These are phyloP conservation scores for Panthera tigris DNA, from an alignment of 2,113 vertebrate species.

Conservation along the genomic window DNA sequence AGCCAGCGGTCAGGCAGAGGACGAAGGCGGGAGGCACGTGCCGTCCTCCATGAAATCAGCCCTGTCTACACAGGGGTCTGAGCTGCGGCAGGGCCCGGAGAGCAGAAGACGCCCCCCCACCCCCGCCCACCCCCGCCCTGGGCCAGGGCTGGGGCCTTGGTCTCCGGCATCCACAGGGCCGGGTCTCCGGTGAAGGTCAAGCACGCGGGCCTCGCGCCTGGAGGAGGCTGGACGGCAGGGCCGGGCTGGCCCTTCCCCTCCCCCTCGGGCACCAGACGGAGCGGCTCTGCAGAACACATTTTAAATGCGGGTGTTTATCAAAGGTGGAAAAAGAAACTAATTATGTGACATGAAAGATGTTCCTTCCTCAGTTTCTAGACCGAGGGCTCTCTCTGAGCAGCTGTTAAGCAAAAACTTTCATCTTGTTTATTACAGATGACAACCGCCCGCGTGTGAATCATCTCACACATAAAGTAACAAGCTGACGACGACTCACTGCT, in stretches of 20 bases:
- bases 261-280: not conserved
- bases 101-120: not conserved
- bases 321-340: not conserved
- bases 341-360: not conserved
- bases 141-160: not conserved
- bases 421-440: not conserved
- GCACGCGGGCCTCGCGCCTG: not conserved
- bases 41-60: not conserved
- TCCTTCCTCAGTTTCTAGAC: not conserved
- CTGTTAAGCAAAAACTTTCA: not conserved
- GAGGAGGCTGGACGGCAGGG: not conserved
- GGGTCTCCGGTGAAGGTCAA: not conserved
- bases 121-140: no score
- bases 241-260: not conserved
- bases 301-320: not conserved
- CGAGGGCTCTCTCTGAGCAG: not conserved
- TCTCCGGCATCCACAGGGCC: not conserved
- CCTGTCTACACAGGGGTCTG: no score
- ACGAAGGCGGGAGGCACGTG: not conserved
- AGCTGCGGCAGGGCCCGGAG: not conserved
- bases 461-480: not conserved
- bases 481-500: not conserved
- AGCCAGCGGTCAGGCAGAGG: accelerated
- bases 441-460: accelerated
- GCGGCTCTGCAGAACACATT: accelerated